A percentile compares a stretch with the other conserved stretches of the same genome.
phyloP scores from a whole-genome alignment of 2,113 vertebrate genomes.

The Ifrita kowaldi region DNA sequence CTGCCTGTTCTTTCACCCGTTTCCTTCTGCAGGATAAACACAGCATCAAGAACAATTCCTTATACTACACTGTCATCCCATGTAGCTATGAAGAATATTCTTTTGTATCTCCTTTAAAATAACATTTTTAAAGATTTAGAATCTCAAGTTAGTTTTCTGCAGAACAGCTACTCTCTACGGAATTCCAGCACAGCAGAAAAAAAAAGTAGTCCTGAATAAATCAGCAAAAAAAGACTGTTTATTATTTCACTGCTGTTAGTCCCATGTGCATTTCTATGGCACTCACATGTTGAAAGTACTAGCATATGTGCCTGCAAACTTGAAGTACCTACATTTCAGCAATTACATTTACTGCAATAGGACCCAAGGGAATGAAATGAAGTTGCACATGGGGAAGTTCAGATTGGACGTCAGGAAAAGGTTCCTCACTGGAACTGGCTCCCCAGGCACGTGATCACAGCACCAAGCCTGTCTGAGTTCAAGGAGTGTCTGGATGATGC shows the following conservation, averaged over 20 bases:
- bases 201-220: not conserved
- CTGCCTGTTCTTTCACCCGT: not conserved
- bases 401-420: not conserved
- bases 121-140: not conserved
- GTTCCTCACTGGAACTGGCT: not conserved
- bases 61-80: not conserved
- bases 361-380: not conserved
- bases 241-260: not conserved
- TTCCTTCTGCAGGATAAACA: not conserved
- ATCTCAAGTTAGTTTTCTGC: not conserved
- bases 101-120: not conserved
- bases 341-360: not conserved
- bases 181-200: not conserved
- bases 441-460: not conserved
- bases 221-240: not conserved
- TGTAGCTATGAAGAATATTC: not conserved
- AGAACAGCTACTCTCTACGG: not conserved
- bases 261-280: not conserved
- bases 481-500: fast-evolving
- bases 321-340: not conserved
- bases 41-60: not conserved
- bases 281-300: not conserved
- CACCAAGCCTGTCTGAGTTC: not conserved
- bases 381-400: not conserved
- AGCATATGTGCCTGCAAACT: not conserved